phyloP scores from a whole-genome alignment of 2,797 vertebrate genomes.

The Parambassis ranga region DNA sequence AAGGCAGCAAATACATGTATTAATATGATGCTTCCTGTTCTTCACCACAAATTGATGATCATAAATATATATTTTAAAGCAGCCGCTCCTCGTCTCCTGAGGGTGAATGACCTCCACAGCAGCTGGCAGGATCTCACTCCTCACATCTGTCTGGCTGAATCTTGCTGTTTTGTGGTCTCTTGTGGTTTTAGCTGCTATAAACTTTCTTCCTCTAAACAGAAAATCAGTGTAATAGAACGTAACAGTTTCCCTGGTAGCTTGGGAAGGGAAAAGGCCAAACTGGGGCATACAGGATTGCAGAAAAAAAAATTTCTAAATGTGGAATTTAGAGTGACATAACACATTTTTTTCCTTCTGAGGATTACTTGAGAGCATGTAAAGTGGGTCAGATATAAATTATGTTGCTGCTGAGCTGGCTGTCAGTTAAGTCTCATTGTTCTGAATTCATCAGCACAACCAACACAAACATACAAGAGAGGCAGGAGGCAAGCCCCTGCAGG shows the following conservation, averaged over 20 bases:
- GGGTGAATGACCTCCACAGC: slow-evolving; percentile 40
- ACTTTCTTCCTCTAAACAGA: slow-evolving; percentile 34
- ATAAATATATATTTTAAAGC: slow-evolving; percentile 7
- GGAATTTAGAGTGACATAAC: slow-evolving; percentile 9
- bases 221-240: slow-evolving; percentile 30
- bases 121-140: slow-evolving; percentile 49
- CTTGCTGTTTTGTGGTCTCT: slow-evolving; percentile 39
- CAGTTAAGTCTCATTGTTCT: not conserved
- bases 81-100: slow-evolving; percentile 6
- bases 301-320: not conserved
- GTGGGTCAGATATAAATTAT: slow-evolving; percentile 34
- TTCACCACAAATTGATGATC: slow-evolving; percentile 9
- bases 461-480: slow-evolving; percentile 46
- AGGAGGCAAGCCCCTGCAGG: slow-evolving; percentile 69
- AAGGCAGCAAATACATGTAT: too few relatives aligned
- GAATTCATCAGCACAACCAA: slow-evolving; percentile 32
- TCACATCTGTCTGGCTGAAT: slow-evolving; percentile 58
- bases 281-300: not conserved
- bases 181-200: slow-evolving; percentile 48
- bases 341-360: slow-evolving; percentile 6
- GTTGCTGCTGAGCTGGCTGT: not conserved
- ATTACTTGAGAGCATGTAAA: slow-evolving; percentile 11
- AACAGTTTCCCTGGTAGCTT: not conserved
- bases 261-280: slow-evolving; percentile 19
- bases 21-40: too few relatives aligned